Percentiles rank a stretch among this genome's conserved stretches.
Evolutionary conservation across 2,797 vertebrate genomes (phyloP).

Genomic region (Atherinosoma microstoma): DNA sequence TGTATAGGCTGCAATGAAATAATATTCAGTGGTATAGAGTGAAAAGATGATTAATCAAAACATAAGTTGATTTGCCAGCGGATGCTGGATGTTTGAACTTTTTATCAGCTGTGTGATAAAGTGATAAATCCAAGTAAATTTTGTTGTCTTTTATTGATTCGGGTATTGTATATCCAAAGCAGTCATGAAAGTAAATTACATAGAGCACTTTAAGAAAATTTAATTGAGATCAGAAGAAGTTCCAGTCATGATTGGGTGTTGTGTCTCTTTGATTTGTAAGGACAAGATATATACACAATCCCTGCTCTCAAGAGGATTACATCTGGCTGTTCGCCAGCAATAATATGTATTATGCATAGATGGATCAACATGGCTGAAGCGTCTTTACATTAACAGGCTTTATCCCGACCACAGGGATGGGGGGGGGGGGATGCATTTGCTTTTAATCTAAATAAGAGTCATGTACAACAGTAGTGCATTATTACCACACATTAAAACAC

Average conservation of each 20-base stretch:
- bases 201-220: constrained; percentile 21
- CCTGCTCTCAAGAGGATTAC: constrained; percentile 41
- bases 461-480: not conserved
- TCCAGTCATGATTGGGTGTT: constrained; percentile 1
- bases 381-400: constrained; percentile 51
- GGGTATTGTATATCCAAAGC: not conserved
- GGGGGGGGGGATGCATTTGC: not conserved
- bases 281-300: constrained; percentile 16
- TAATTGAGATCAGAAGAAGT: constrained; percentile 23
- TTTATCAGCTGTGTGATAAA: constrained; percentile 1
- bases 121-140: constrained; percentile 12
- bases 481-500: not conserved
- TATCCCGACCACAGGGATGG: too few species aligned
- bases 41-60: not conserved
- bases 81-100: constrained; percentile 1
- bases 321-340: constrained; percentile 35
- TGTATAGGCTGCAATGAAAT: not conserved
- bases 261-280: constrained; percentile 12
- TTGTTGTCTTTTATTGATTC: not conserved
- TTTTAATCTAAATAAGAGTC: constrained; percentile 11
- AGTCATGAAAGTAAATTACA: constrained; percentile 15
- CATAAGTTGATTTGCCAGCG: not conserved
- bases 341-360: constrained; percentile 47
- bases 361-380: constrained; percentile 44
- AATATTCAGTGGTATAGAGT: not conserved